These are phyloP conservation scores for Chloropsis hardwickii DNA, from an alignment of 2,113 vertebrate genomes.

Conservation along the genomic window DNA sequence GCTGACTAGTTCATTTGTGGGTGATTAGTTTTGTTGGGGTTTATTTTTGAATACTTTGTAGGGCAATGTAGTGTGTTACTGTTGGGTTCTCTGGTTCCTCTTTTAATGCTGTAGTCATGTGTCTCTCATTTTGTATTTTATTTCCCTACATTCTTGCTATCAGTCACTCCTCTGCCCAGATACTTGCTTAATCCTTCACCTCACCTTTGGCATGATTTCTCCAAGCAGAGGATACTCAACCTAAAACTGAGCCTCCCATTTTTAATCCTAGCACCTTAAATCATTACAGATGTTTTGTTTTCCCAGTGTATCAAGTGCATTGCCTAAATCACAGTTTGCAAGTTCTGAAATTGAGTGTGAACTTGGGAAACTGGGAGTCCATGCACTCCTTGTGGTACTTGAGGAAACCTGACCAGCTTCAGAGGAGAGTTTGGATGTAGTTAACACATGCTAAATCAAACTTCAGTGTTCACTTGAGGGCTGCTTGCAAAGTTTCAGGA, in stretches of 20 bases:
- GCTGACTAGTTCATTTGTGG: slow-evolving; percentile 24
- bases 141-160: background rate
- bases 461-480: background rate
- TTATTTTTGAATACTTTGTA: background rate
- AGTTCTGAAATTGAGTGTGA: background rate
- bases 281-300: background rate
- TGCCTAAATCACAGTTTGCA: background rate
- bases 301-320: background rate
- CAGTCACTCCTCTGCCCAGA: background rate
- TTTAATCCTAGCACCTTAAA: background rate
- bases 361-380: background rate
- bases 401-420: slow-evolving; percentile 19
- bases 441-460: slow-evolving; percentile 31
- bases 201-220: background rate
- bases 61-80: background rate
- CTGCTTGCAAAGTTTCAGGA: slow-evolving; percentile 9
- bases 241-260: background rate
- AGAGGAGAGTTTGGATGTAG: background rate
- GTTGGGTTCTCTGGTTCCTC: background rate
- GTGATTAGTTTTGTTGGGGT: background rate
- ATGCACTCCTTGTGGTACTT: background rate
- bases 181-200: background rate
- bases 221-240: background rate
- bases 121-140: background rate
- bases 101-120: background rate